Conservation (phyloP, 2,797 vertebrate species). For the Dicrostonyx torquatus region DNA sequence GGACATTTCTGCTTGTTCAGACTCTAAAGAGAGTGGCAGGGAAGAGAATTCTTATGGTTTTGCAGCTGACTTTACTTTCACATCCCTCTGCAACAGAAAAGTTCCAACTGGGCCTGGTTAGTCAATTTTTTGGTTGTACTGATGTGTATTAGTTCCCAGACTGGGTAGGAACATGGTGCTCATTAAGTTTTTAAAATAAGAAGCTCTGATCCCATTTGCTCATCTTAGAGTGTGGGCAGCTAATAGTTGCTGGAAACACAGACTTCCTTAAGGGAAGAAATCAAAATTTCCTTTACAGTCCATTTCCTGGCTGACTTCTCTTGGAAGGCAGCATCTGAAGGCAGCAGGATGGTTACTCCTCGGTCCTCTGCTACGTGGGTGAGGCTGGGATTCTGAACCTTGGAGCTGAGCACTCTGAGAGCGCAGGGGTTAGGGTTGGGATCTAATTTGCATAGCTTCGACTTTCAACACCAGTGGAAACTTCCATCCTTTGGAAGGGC, state of each 20-base stretch:
- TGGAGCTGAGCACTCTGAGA: background rate
- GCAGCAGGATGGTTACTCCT: background rate
- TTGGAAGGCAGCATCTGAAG: background rate
- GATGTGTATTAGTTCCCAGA: background rate
- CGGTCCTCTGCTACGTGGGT: background rate
- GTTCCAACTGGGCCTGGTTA: background rate
- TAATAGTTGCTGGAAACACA: background rate
- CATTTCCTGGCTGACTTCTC: background rate
- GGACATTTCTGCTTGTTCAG: background rate
- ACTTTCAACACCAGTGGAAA: constrained; percentile 54
- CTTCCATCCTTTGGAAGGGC: constrained; percentile 82
- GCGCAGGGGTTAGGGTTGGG: background rate
- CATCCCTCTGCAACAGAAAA: constrained; percentile 18
- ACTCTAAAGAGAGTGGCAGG: background rate
- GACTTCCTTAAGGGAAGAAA: background rate
- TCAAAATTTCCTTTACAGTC: background rate
- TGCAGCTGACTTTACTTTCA: background rate
- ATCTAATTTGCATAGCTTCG: constrained; percentile 27
- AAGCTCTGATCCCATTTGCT: constrained; percentile 17
- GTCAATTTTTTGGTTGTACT: background rate
- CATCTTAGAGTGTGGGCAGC: constrained; percentile 24
- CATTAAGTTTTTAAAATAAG: background rate
- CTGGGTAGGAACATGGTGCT: background rate
- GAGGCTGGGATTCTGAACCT: background rate
- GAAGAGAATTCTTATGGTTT: constrained; percentile 9